phyloP scores from a whole-genome alignment of 1,140 invertebrate species.

The Drusus annulatus region DNA sequence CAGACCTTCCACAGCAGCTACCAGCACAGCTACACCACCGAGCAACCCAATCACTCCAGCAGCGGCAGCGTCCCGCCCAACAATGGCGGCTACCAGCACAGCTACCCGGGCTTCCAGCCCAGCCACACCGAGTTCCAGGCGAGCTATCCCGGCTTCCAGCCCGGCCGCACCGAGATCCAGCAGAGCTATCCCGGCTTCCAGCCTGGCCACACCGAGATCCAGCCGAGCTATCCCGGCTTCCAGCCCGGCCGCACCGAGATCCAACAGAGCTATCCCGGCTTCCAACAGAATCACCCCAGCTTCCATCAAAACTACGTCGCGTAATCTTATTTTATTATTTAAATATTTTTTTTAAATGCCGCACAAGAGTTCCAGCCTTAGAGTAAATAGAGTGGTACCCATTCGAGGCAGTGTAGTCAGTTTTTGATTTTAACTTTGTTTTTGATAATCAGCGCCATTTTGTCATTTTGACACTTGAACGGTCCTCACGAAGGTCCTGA shows the following conservation, averaged over 20 bases:
- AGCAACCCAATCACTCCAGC: not conserved
- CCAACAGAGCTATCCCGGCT: not conserved
- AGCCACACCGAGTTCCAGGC: too few species aligned
- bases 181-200: not conserved
- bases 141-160: not conserved
- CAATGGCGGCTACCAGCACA: not conserved
- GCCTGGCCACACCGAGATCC: not conserved
- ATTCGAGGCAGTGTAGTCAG: too few species aligned
- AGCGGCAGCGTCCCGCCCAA: not conserved
- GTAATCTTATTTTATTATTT: not conserved
- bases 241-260: not conserved
- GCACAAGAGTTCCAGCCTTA: too few species aligned
- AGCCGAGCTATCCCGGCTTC: not conserved
- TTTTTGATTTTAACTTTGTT: too few species aligned
- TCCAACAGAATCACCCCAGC: not conserved
- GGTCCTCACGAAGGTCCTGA: too few species aligned
- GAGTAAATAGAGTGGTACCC: too few species aligned
- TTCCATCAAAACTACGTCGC: not conserved
- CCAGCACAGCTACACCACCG: not conserved
- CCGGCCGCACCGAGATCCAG: not conserved
- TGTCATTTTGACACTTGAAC: too few species aligned
- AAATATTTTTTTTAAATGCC: not conserved
- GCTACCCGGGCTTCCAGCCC: not conserved
- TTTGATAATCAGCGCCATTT: too few species aligned
- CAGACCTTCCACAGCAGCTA: too few species aligned